These are phyloP conservation scores for Zoanthus sansibaricus DNA, from an alignment of 92 coral and sea anemone species.

Conservation along the genomic window DNA sequence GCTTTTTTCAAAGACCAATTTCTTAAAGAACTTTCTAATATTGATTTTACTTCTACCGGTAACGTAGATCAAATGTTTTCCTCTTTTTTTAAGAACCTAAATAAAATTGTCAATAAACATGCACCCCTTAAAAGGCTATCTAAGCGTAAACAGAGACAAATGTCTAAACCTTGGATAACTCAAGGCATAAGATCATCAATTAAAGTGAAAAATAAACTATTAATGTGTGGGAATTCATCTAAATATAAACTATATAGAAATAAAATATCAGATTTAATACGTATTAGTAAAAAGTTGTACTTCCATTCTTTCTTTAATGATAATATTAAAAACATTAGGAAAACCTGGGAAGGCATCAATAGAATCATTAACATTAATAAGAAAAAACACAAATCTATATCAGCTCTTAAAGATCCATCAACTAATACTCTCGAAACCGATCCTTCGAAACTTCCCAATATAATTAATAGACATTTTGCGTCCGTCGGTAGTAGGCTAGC, in stretches of 20 bases:
- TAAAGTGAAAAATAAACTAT: conserved; percentile 17
- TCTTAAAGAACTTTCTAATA: conserved; percentile 11
- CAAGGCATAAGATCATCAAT: conserved; percentile 18
- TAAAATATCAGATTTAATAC: conserved; percentile 3
- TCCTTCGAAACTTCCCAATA: conserved; percentile 34
- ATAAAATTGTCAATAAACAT: conserved; percentile 27
- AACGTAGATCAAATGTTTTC: conserved; percentile 12
- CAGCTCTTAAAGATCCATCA: conserved; percentile 47
- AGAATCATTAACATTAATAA: conserved; percentile 5
- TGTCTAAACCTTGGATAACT: conserved; percentile 30
- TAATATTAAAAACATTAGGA: conserved; percentile 26
- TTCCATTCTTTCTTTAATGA: conserved; percentile 24
- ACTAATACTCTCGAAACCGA: conserved; percentile 18
- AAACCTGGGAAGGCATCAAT: conserved; percentile 33
- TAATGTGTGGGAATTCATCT: background rate
- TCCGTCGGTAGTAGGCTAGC: conserved; percentile 40
- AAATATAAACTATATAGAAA: conserved; percentile 27
- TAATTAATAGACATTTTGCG: conserved; percentile 40
- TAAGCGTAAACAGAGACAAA: conserved; percentile 7
- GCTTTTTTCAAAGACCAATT: conserved; percentile 17
- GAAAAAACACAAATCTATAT: conserved; percentile 23
- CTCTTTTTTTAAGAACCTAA: conserved; percentile 2
- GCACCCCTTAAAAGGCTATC: conserved; percentile 22
- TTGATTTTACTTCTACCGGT: background rate
- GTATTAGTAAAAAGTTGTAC: conserved; percentile 12